phyloP scores from a whole-genome alignment of 2,113 vertebrate genomes.

The Myotis yumanensis region DNA sequence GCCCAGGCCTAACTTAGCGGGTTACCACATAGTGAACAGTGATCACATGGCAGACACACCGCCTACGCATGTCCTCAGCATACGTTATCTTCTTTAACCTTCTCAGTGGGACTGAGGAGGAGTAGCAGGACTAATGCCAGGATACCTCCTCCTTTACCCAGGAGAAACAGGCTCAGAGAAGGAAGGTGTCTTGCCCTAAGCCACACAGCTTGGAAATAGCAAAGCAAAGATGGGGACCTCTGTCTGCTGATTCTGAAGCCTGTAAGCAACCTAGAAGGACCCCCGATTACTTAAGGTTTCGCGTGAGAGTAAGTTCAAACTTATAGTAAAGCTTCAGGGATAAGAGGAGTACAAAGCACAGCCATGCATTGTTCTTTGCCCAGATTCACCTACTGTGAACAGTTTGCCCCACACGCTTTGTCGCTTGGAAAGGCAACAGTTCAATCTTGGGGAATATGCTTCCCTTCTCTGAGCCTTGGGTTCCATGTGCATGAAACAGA shows the following conservation, averaged over 20 bases:
- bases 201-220: background rate
- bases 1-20: too few species aligned
- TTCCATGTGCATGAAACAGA: background rate
- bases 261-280: background rate
- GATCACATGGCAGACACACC: background rate
- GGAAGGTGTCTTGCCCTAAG: background rate
- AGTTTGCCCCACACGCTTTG: background rate
- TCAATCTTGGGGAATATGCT: background rate
- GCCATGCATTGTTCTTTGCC: background rate
- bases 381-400: background rate
- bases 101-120: background rate
- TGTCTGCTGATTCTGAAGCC: background rate
- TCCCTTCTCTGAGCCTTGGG: background rate
- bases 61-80: background rate
- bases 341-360: background rate
- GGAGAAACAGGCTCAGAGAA: background rate
- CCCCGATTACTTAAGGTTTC: background rate
- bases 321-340: background rate
- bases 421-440: background rate
- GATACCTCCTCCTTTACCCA: background rate
- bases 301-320: slow-evolving; percentile 5
- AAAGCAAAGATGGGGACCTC: background rate
- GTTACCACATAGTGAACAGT: background rate
- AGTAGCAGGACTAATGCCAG: background rate
- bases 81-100: background rate